Percentiles rank a stretch among this genome's conserved stretches.
Evolutionary conservation across 2,888 invertebrate genomes (phyloP).

Genomic region (Trichopria drosophilae): DNA sequence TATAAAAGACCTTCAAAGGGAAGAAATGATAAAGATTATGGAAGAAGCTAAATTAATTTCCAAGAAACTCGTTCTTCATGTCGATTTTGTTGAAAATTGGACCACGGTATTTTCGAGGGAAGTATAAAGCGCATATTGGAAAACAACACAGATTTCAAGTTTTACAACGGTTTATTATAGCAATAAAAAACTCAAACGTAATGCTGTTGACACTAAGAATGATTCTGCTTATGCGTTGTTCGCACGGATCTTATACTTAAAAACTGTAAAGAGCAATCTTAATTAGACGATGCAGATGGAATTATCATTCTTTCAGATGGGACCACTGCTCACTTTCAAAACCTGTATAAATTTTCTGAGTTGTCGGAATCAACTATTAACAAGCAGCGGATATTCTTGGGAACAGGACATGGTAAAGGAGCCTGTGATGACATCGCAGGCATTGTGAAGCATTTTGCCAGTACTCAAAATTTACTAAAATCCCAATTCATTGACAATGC

Average conservation of each 20-base stretch:
- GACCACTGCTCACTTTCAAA: conserved; percentile 10
- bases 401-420: conserved; percentile 14
- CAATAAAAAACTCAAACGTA: neutral
- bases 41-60: conserved; percentile 3
- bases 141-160: conserved; percentile 1
- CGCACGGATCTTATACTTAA: neutral
- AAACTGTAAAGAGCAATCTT: neutral
- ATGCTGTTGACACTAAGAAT: neutral
- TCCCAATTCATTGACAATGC: conserved; percentile 9
- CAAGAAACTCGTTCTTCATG: neutral
- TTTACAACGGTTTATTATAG: conserved; percentile 3
- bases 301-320: no score
- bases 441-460: conserved; percentile 9
- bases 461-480: conserved; percentile 12
- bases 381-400: conserved; percentile 11
- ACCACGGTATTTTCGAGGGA: neutral
- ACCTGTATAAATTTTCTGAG: conserved; percentile 4
- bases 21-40: neutral
- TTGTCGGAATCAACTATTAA: no score
- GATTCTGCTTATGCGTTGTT: neutral
- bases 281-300: neutral
- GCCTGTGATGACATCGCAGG: conserved; percentile 5
- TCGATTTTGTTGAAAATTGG: conserved; percentile 11
- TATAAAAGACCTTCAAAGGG: neutral
- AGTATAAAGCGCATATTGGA: neutral